Conservation (phyloP, 2,888 invertebrate species). For the Ganaspis brasiliensis region DNA sequence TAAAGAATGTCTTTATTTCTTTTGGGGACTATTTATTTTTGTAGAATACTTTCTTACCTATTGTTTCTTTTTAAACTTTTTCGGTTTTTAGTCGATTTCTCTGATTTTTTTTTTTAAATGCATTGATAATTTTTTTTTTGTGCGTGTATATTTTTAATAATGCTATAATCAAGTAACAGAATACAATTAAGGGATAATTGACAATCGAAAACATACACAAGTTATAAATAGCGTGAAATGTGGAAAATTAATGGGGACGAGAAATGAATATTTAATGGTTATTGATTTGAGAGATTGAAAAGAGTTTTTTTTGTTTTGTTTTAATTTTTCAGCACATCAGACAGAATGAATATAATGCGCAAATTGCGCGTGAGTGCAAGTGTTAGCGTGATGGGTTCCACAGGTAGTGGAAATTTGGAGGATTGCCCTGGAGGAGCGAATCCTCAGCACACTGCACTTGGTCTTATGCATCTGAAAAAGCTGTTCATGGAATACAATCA, state of each 20-base stretch:
- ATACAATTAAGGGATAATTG: background rate
- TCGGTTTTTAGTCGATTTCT: too few species aligned
- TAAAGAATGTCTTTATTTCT: too few species aligned
- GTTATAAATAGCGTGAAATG: background rate
- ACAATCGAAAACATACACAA: background rate
- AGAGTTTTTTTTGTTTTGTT: too few species aligned
- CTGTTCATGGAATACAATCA: slow-evolving; percentile 97
- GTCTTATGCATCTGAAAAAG: slow-evolving; percentile 97
- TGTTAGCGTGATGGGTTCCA: slow-evolving; percentile 81
- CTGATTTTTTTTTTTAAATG: too few species aligned
- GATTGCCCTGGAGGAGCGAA: slow-evolving; percentile 84
- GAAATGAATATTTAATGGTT: too few species aligned
- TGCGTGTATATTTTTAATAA: too few species aligned
- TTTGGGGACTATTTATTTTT: too few species aligned
- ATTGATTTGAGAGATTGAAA: too few species aligned
- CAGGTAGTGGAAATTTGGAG: slow-evolving; percentile 82
- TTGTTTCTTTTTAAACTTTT: too few species aligned
- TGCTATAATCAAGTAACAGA: too few species aligned
- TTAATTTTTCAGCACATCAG: slow-evolving; percentile 54
- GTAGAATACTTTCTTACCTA: too few species aligned
- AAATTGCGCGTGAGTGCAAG: slow-evolving; percentile 87
- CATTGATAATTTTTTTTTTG: too few species aligned
- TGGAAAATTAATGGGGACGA: background rate
- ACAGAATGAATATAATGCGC: slow-evolving; percentile 94
- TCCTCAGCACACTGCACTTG: slow-evolving; percentile 92